Evolutionary conservation across 2,888 invertebrate species (phyloP).

Genomic region (Stegana nigrithorax): DNA sequence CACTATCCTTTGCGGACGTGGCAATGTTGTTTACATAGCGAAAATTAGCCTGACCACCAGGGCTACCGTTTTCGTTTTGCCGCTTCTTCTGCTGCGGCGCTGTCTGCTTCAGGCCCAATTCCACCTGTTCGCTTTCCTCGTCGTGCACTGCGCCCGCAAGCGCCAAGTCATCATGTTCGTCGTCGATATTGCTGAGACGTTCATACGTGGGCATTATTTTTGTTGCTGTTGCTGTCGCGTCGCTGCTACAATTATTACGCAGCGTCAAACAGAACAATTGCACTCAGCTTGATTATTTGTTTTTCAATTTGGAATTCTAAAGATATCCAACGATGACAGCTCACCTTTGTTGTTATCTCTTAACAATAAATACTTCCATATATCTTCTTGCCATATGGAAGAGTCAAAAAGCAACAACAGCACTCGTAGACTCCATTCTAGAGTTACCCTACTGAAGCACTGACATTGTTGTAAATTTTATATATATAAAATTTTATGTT

Average conservation of each 20-base stretch:
- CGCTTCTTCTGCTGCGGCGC: constrained; percentile 13
- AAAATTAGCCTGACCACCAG: constrained; percentile 36
- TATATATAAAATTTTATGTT: no score
- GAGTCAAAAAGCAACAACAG: no score
- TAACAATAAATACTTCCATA: neutral
- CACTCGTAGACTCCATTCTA: no score
- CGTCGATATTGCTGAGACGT: constrained; percentile 47
- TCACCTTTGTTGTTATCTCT: constrained; percentile 23
- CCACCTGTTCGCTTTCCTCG: constrained; percentile 58
- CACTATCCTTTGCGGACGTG: constrained; percentile 21
- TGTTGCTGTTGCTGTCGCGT: constrained; percentile 6
- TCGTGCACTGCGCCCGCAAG: constrained; percentile 25
- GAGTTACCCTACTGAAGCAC: no score
- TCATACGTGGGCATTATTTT: constrained; percentile 61
- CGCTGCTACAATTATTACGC: neutral
- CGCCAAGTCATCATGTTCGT: constrained; percentile 12
- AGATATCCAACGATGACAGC: neutral
- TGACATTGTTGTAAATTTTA: no score
- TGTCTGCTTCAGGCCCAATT: constrained; percentile 30
- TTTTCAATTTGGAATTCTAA: no score
- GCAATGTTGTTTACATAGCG: constrained; percentile 29
- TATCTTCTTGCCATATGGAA: no score
- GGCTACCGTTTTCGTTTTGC: neutral
- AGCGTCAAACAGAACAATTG: neutral
- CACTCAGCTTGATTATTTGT: no score